Conservation (phyloP, 2,113 vertebrate species). For the Gasterosteus nipponicus region DNA sequence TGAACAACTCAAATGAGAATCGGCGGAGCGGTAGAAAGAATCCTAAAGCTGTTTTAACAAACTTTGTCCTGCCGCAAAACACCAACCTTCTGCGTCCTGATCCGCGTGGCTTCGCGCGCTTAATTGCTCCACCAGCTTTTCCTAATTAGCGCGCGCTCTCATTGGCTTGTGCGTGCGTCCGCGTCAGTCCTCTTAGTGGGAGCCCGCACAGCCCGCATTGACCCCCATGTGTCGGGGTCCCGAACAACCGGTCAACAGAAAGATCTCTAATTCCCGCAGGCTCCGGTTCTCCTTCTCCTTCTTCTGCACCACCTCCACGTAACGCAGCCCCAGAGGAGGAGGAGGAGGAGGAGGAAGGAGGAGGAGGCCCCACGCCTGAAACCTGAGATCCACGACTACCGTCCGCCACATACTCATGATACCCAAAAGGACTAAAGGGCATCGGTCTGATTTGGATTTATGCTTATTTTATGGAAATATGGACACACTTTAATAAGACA, state of each 20-base stretch:
- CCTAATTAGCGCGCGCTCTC: slow-evolving; percentile 69
- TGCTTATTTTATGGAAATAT: no score
- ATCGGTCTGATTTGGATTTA: neutral
- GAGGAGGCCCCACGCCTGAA: slow-evolving; percentile 66
- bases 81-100: slow-evolving; percentile 58
- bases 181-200: slow-evolving; percentile 25
- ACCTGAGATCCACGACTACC: slow-evolving; percentile 67
- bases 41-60: neutral
- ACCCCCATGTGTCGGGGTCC: slow-evolving; percentile 69
- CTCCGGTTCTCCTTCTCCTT: slow-evolving; percentile 42
- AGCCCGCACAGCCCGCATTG: slow-evolving; percentile 58
- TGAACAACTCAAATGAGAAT: neutral
- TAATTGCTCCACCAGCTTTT: slow-evolving; percentile 76
- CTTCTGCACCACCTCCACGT: slow-evolving; percentile 59
- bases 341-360: slow-evolving; percentile 46
- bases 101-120: slow-evolving; percentile 38
- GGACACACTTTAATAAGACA: neutral
- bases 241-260: slow-evolving; percentile 57
- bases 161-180: slow-evolving; percentile 48
- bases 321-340: slow-evolving; percentile 61
- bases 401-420: slow-evolving; percentile 15
- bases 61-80: neutral
- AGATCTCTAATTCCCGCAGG: slow-evolving; percentile 36
- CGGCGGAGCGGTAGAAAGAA: neutral
- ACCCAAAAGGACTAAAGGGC: neutral